Base-by-base conservation (phyloP, 2,888 invertebrate species). In the Formica aserva region DNA sequence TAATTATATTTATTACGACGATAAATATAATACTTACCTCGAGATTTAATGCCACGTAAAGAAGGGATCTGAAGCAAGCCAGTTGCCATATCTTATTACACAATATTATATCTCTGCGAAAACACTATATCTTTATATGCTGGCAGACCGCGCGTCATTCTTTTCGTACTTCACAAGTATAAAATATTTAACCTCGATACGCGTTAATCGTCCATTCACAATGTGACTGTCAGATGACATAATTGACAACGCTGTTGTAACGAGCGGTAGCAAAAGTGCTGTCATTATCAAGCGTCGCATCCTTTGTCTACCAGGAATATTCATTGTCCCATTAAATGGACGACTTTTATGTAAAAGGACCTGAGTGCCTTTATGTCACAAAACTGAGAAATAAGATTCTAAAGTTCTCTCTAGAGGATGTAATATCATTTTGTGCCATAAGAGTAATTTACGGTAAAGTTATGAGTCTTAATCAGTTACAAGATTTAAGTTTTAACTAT, bases 341-440 rank as follows among this genome's bases (percentile, higher is more conserved):
- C 76, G 78, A 80, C 60, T 80, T 80, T 80, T 80, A 60, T 75
- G 75, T 74, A 60, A 74, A 80, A 60, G 78, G 57, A 78, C 78
- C 74, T 60, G 75, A 78, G 74, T 78, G 78, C 75, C 78, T 75
- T 80, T 80, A 76, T 35, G 78, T 80, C 60, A 52, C 52, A 74
- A 80, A 80, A 80, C 60, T 74, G 26, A 60, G 45, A 80, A 80
- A 74, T 74, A 74, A 57, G 75, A 80, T 75, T 60, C 76, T 80
- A 80, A 80, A 80, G 75, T 80, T 74, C 41, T 60, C n/a, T 29
- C 76, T 80, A 74, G 60, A 60, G 45, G 60, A 75, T 60, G 78
- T 72, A 72, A 72, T 45, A 75, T 60, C 45, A 35, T 75, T 74
- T 74, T 75, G n/a, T 57, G 72, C 55, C 55, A 55, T 77, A 41